Conservation (phyloP, 2,113 vertebrate species). For the Lates calcarifer region DNA sequence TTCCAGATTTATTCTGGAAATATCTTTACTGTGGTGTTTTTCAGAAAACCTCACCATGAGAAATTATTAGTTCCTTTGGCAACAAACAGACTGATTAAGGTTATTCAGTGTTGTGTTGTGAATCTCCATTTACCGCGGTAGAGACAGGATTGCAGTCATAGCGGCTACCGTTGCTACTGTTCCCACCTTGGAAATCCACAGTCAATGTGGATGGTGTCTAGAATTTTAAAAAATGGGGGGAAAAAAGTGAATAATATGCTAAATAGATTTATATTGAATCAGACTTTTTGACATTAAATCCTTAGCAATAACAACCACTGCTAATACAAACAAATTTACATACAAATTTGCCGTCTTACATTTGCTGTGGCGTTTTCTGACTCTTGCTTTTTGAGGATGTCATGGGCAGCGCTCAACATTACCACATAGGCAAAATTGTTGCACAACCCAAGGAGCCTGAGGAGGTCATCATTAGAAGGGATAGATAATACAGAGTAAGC, state of each 20-base stretch:
- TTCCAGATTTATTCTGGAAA: neutral
- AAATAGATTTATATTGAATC: neutral
- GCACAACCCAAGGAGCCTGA: constrained; percentile 91
- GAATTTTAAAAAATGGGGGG: neutral
- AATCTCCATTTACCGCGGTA: constrained; percentile 85
- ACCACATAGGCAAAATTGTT: constrained; percentile 95
- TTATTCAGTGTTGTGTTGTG: neutral
- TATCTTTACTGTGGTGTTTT: too few relatives aligned
- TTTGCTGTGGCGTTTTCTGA: constrained; percentile 75
- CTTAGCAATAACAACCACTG: neutral
- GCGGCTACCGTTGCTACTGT: constrained; percentile 77
- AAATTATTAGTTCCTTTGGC: neutral
- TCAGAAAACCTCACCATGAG: neutral
- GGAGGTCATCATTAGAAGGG: neutral
- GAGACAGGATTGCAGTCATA: constrained; percentile 92
- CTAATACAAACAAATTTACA: neutral
- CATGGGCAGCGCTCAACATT: constrained; percentile 93
- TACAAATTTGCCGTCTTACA: constrained; percentile 48
- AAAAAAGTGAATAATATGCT: neutral
- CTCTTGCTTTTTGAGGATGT: constrained; percentile 88
- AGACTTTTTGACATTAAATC: neutral
- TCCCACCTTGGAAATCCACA: constrained; percentile 36
- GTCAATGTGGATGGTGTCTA: constrained; percentile 52
- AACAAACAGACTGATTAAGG: neutral
- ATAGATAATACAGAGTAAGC: neutral